Evolutionary conservation across 2,797 vertebrate species (phyloP).

Genomic region (Carduelis carduelis): DNA sequence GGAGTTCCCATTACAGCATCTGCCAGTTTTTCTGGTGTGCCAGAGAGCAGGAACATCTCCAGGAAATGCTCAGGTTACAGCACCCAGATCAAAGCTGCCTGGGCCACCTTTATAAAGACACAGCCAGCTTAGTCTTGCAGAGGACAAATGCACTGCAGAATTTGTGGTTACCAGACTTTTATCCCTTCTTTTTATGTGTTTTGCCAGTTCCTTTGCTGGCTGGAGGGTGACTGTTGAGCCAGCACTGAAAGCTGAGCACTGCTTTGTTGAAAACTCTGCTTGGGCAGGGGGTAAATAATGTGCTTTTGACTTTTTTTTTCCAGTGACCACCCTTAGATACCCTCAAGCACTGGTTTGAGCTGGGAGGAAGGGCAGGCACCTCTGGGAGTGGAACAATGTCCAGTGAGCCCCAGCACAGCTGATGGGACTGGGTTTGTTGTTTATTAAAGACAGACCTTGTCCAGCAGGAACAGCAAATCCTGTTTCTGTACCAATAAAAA

Average conservation of each 20-base stretch:
- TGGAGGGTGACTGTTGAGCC: neutral
- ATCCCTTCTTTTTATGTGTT: neutral
- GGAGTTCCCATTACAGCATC: neutral
- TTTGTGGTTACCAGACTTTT: neutral
- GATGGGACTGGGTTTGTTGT: slow-evolving; percentile 3
- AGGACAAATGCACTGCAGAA: neutral
- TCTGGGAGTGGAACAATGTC: neutral
- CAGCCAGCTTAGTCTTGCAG: neutral
- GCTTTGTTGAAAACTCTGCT: neutral
- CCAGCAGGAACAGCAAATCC: slow-evolving; percentile 47
- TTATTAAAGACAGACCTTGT: slow-evolving; percentile 33
- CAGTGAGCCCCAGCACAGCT: neutral
- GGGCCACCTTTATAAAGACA: neutral
- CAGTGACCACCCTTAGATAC: neutral
- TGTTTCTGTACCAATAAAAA: slow-evolving; percentile 46
- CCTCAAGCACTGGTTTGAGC: neutral
- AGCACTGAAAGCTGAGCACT: neutral
- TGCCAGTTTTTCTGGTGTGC: neutral
- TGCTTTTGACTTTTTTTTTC: neutral
- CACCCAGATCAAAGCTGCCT: neutral
- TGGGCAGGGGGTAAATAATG: neutral
- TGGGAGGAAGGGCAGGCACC: neutral
- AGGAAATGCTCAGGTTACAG: neutral
- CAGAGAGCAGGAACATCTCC: neutral
- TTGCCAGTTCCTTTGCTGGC: neutral